Conservation (phyloP, 1,140 invertebrate species). For the Amphibalanus amphitrite region DNA sequence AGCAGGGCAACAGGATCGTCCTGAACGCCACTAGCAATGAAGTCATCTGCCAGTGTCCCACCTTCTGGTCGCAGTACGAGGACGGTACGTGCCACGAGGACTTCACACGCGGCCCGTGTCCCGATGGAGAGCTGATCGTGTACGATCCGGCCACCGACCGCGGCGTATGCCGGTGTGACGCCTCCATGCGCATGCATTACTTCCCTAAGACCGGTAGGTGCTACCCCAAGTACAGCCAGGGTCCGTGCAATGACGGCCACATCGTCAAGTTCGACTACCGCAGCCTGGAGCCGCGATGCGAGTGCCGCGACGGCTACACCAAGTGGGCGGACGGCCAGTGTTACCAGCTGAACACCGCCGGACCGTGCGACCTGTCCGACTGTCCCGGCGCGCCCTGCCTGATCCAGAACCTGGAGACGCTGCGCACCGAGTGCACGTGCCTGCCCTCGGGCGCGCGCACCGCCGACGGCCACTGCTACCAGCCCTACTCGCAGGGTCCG, state of each 20-base stretch:
- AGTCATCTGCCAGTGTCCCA: slow-evolving; percentile 14
- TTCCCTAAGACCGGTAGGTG: slow-evolving; percentile 15
- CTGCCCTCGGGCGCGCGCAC: slow-evolving; percentile 17
- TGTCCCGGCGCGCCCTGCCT: too few species aligned
- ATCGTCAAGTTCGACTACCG: slow-evolving; percentile 22
- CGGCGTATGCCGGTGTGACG: slow-evolving; percentile 19
- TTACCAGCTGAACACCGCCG: slow-evolving; percentile 21
- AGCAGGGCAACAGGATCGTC: slow-evolving; percentile 12
- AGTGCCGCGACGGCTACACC: slow-evolving; percentile 20
- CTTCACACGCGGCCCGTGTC: slow-evolving; percentile 19
- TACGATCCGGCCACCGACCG: slow-evolving; percentile 9
- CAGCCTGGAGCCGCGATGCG: slow-evolving; percentile 17
- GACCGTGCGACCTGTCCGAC: slow-evolving; percentile 19
- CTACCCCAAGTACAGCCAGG: slow-evolving; percentile 20
- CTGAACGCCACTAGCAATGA: slow-evolving; percentile 9
- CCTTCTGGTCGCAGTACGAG: slow-evolving; percentile 15
- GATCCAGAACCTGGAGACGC: slow-evolving; percentile 19
- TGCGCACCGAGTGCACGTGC: slow-evolving; percentile 20
- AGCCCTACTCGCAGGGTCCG: slow-evolving; percentile 20
- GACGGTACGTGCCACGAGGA: slow-evolving; percentile 18
- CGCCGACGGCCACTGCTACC: slow-evolving; percentile 19
- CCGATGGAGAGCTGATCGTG: slow-evolving; percentile 19
- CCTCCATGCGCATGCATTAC: slow-evolving; percentile 19
- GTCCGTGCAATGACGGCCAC: slow-evolving; percentile 19
- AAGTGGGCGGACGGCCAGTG: slow-evolving; percentile 21